A percentile compares a stretch with the other conserved stretches of the same genome.
Evolutionary conservation across 2,797 vertebrate species (phyloP).

Genomic region (Erpetoichthys calabaricus): DNA sequence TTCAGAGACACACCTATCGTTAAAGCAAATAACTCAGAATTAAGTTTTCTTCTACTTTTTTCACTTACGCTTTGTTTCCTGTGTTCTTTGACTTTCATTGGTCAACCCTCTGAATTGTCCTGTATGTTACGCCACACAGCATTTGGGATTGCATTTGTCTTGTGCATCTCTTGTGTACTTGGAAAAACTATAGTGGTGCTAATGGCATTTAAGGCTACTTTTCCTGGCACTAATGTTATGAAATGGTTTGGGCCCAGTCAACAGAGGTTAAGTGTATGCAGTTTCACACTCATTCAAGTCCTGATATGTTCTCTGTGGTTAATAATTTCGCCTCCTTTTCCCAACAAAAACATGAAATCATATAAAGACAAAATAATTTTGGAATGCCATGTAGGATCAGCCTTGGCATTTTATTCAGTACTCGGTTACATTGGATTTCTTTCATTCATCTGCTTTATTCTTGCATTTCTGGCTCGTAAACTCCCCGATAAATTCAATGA

Average conservation of each 20-base stretch:
- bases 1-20: neutral
- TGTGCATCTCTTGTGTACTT: conserved; percentile 2
- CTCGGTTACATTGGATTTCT: no score
- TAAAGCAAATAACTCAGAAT: neutral
- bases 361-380: no score
- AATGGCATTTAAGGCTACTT: conserved; percentile 1
- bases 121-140: conserved; percentile 2
- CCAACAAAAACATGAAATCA: no score
- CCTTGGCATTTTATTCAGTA: no score
- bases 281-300: no score
- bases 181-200: conserved; percentile 1
- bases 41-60: neutral
- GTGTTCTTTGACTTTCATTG: neutral
- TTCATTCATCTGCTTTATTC: neutral
- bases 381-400: no score
- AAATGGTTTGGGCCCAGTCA: conserved; percentile 2
- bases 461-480: conserved; percentile 5
- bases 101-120: conserved; percentile 1
- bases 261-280: neutral
- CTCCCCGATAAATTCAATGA: conserved; percentile 6
- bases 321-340: no score
- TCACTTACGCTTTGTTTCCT: conserved; percentile 2
- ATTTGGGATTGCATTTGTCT: neutral
- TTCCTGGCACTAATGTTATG: conserved; percentile 1
- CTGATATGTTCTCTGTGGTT: no score